Conservation (phyloP, 2,797 vertebrate species). For the Gallirallus australis region DNA sequence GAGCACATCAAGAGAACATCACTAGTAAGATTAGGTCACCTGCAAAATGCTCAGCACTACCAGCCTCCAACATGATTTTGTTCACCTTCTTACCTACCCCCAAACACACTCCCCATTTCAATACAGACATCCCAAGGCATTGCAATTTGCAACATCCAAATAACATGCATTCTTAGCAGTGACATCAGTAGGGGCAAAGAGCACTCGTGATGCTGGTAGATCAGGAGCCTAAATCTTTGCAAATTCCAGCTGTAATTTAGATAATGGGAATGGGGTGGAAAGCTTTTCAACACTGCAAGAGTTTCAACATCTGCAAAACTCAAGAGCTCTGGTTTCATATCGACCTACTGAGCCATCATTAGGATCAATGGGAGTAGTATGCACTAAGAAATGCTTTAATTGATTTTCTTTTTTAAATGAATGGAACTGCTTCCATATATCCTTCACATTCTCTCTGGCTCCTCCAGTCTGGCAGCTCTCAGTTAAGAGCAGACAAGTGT, state of each 20-base stretch:
- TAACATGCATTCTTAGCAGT: background rate
- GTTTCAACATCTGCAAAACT: background rate
- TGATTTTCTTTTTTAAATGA: slow-evolving; percentile 19
- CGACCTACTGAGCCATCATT: background rate
- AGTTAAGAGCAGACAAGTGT: background rate
- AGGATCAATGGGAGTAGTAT: background rate
- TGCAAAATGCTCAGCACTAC: background rate
- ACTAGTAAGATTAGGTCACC: background rate
- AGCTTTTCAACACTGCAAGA: background rate
- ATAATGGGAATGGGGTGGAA: background rate
- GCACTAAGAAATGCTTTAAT: background rate
- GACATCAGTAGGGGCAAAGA: background rate
- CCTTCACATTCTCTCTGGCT: background rate
- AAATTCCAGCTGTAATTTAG: slow-evolving; percentile 13
- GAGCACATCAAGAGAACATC: background rate
- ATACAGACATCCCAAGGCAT: background rate
- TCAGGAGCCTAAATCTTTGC: background rate
- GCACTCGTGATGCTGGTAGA: background rate
- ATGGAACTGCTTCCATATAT: background rate
- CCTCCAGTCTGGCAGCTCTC: background rate
- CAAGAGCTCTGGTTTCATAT: background rate
- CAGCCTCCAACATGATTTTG: background rate
- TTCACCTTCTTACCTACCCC: background rate
- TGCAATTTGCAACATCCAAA: background rate
- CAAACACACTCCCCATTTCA: background rate